Conservation (phyloP, 1,140 invertebrate genomes). For the Berghia stephanieae region DNA sequence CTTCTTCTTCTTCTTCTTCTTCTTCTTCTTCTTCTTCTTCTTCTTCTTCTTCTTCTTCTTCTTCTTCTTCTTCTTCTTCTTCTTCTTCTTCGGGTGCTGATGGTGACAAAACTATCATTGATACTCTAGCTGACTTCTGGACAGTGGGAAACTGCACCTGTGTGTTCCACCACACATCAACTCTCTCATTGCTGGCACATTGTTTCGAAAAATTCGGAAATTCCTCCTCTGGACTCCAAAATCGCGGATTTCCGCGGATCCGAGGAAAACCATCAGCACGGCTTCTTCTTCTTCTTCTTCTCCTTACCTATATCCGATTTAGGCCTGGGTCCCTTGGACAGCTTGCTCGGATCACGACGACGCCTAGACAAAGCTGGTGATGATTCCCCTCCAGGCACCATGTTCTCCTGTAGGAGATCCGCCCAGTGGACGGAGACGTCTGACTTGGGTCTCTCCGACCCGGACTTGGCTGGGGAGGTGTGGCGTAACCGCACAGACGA, state of each 20-base stretch:
- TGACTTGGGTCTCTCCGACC: conserved; percentile 54
- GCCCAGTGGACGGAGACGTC: conserved; percentile 59
- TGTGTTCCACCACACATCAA: too few species aligned
- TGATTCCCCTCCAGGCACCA: conserved; percentile 34
- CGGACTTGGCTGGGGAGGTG: conserved; percentile 52
- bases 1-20: not conserved
- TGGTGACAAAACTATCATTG: too few species aligned
- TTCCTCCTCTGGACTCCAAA: too few species aligned
- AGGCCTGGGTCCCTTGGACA: conserved; percentile 42
- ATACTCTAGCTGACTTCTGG: too few species aligned
- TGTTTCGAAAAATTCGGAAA: too few species aligned
- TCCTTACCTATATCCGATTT: conserved; percentile 55
- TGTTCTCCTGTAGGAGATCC: conserved; percentile 46
- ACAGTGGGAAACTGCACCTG: too few species aligned
- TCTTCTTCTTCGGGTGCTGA: too few species aligned
- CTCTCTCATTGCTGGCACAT: too few species aligned
- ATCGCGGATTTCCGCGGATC: too few species aligned
- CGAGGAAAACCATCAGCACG: too few species aligned
- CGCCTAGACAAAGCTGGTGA: too few species aligned
- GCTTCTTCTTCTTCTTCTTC: not conserved
- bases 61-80: too few species aligned
- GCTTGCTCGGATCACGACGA: conserved; percentile 29
- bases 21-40: conserved; percentile 15
- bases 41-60: not conserved
- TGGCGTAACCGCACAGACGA: conserved; percentile 41